Percentiles rank a stretch among this genome's conserved stretches.
These are phyloP conservation scores for Epinotia bilunana DNA, from an alignment of 2,888 invertebrate species.

Conservation along the genomic window DNA sequence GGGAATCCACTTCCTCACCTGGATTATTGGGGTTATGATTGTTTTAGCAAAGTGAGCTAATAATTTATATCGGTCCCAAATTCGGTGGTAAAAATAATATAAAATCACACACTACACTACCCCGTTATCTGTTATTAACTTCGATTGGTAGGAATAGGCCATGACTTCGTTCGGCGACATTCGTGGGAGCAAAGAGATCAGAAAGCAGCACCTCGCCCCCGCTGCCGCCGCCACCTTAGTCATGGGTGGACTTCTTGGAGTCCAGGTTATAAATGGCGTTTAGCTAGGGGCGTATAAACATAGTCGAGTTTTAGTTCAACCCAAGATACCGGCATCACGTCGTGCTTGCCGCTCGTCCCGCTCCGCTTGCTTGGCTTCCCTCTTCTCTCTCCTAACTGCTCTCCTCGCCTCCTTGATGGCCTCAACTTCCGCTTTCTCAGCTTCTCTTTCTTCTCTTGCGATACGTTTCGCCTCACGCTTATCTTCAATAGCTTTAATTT, in stretches of 20 bases:
- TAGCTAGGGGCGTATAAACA: background rate
- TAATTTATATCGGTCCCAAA: background rate
- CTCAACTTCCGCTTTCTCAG: slow-evolving; percentile 61
- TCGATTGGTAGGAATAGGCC: too few species aligned
- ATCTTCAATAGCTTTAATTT: slow-evolving; percentile 59
- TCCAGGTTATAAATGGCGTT: too few species aligned
- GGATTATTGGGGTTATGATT: background rate
- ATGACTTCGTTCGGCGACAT: too few species aligned
- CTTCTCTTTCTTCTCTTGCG: slow-evolving; percentile 62
- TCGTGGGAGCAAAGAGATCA: too few species aligned
- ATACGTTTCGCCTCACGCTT: slow-evolving; percentile 63
- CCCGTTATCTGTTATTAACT: too few species aligned
- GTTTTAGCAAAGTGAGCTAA: background rate
- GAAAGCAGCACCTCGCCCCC: too few species aligned
- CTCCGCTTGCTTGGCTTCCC: slow-evolving; percentile 66
- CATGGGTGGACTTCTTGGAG: too few species aligned
- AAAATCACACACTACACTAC: too few species aligned
- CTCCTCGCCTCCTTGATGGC: slow-evolving; percentile 68
- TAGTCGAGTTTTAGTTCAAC: background rate
- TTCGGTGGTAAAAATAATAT: too few species aligned
- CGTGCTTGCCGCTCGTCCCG: slow-evolving; percentile 63
- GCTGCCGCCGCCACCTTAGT: too few species aligned
- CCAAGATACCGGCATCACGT: slow-evolving; percentile 64
- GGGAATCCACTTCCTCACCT: slow-evolving; percentile 76
- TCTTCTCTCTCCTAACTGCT: slow-evolving; percentile 65